Percentiles rank a stretch among this genome's conserved stretches.
Evolutionary conservation across 37 sponge, comb jelly and placozoan species (phyloP).

Genomic region (Halisarca cf. caerulea): DNA sequence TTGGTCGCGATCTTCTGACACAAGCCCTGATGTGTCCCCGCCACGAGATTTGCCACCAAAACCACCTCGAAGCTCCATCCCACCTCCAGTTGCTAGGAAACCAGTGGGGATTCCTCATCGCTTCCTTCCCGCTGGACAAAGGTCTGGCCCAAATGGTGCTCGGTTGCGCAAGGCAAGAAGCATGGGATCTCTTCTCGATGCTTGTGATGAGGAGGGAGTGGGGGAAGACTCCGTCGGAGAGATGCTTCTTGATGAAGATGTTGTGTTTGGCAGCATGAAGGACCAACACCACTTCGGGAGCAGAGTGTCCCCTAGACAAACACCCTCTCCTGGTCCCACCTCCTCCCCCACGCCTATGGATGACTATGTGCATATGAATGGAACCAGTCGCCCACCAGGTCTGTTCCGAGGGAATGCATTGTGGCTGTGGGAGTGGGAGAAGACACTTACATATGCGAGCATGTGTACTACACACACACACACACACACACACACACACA

Average conservation of each 20-base stretch:
- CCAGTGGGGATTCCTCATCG: not conserved
- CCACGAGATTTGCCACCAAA: not conserved
- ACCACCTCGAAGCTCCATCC: not conserved
- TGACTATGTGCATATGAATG: conserved; percentile 1
- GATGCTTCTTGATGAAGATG: not conserved
- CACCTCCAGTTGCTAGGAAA: not conserved
- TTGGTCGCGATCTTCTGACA: no score
- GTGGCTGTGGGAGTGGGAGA: no score
- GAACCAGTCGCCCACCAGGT: not conserved
- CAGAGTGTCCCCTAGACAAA: conserved; percentile 7
- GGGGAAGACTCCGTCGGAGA: not conserved
- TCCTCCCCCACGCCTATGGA: conserved; percentile 3
- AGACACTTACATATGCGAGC: no score
- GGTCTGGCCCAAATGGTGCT: not conserved
- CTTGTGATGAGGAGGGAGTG: not conserved
- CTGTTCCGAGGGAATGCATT: not conserved
- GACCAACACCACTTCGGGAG: conserved; percentile 29
- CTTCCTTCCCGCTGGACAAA: not conserved
- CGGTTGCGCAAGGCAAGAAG: not conserved
- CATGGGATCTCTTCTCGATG: not conserved
- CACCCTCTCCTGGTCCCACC: conserved; percentile 14
- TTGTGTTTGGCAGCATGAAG: conserved; percentile 12
- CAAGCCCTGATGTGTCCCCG: not conserved
- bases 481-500: not conserved
- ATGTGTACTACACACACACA: not conserved